A percentile compares a stretch with the other conserved stretches of the same genome.
phyloP scores from a whole-genome alignment of 1,140 invertebrate species.

The Penaeus indicus region DNA sequence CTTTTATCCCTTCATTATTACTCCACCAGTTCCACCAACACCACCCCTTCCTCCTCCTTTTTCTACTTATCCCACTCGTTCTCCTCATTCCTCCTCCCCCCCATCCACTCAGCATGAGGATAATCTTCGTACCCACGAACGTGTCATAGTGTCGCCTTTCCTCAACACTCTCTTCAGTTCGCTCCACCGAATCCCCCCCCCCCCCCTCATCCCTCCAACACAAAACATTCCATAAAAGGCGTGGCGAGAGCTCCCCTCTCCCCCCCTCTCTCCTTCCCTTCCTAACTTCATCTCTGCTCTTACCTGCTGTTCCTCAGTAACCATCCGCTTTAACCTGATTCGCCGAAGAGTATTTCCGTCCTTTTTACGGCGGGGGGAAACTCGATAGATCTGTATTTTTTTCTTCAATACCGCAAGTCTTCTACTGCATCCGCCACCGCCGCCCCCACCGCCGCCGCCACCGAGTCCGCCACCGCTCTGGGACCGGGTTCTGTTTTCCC shows the following conservation, averaged over 20 bases:
- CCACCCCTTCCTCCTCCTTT: not conserved
- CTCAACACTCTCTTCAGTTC: too few species aligned
- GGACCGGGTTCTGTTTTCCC: not conserved
- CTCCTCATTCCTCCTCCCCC: too few species aligned
- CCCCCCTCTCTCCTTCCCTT: not conserved
- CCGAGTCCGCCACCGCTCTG: not conserved
- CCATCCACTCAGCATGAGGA: too few species aligned
- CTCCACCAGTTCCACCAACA: not conserved
- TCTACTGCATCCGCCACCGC: not conserved
- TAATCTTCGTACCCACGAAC: too few species aligned
- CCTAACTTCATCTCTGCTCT: not conserved
- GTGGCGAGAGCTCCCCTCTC: not conserved
- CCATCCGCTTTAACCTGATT: conserved; percentile 7
- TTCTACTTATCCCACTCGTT: not conserved
- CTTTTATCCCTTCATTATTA: not conserved
- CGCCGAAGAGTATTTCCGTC: not conserved
- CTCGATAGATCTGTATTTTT: conserved; percentile 3
- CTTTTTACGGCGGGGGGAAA: not conserved
- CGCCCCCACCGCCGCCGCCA: not conserved
- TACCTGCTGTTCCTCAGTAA: not conserved
- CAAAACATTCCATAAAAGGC: too few species aligned
- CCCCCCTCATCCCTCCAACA: too few species aligned
- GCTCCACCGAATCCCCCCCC: too few species aligned
- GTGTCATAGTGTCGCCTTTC: too few species aligned
- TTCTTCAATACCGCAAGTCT: conserved; percentile 27